phyloP scores from a whole-genome alignment of 23 tunicate genomes.

The Clavelina lepadiformis region DNA sequence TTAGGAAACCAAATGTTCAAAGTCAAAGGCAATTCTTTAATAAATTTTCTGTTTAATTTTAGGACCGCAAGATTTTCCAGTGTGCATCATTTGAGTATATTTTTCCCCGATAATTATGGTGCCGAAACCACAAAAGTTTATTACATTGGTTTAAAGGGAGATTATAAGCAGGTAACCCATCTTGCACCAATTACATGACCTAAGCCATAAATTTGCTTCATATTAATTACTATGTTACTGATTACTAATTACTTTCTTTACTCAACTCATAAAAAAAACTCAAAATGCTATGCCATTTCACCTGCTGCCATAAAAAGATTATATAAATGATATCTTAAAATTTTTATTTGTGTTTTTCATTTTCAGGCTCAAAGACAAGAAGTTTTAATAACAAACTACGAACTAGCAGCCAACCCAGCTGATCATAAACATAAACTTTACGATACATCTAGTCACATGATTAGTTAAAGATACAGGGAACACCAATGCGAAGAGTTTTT shows the following conservation, averaged over 20 bases:
- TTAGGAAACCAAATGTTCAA: neutral
- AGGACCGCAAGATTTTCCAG: constrained; percentile 73
- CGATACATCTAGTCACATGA: constrained; percentile 84
- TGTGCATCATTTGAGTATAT: constrained; percentile 69
- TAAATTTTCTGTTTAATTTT: neutral
- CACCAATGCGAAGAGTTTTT: too few relatives aligned
- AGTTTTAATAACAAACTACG: constrained; percentile 80
- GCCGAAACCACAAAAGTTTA: constrained; percentile 74
- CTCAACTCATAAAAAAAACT: too few relatives aligned
- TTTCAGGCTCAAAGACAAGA: constrained; percentile 73
- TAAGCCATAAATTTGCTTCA: too few relatives aligned
- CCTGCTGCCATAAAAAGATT: too few relatives aligned
- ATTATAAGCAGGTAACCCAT: constrained; percentile 80
- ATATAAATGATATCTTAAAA: too few relatives aligned
- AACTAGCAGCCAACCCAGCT: constrained; percentile 93
- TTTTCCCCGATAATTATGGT: constrained; percentile 66
- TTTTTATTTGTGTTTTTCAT: too few relatives aligned
- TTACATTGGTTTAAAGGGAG: constrained; percentile 97
- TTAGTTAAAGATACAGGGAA: constrained; percentile 49
- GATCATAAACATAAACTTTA: constrained; percentile 88
- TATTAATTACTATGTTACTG: too few relatives aligned
- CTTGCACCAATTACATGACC: too few relatives aligned
- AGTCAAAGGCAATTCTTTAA: neutral
- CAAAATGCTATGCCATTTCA: too few relatives aligned
- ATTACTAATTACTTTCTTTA: too few relatives aligned